These are phyloP conservation scores for Himantopus leucocephalus DNA, from an alignment of 2,113 vertebrate genomes.

Conservation along the genomic window DNA sequence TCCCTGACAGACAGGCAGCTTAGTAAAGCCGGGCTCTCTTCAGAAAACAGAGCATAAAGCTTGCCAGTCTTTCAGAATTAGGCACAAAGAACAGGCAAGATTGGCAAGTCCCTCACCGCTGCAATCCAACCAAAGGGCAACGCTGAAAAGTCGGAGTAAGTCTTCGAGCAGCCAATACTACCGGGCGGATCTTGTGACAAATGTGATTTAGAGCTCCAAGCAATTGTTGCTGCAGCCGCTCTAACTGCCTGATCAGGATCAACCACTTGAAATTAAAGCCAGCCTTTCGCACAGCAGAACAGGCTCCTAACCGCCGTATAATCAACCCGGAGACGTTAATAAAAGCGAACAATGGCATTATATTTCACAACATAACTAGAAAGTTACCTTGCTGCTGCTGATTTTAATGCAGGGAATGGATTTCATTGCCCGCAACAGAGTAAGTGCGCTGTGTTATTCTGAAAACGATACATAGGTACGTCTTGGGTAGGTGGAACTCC, in stretches of 20 bases:
- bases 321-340: not conserved
- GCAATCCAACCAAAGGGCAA: conserved; percentile 37
- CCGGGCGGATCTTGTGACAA: conserved; percentile 23
- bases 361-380: conserved; percentile 39
- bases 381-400: conserved; percentile 15
- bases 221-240: not conserved
- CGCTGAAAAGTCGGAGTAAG: not conserved
- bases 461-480: not conserved
- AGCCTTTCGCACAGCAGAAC: conserved; percentile 1
- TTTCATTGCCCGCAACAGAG: not conserved
- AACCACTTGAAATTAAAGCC: conserved; percentile 21
- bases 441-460: not conserved
- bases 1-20: conserved; percentile 77
- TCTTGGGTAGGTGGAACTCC: not conserved
- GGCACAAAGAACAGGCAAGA: conserved; percentile 55
- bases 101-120: conserved; percentile 24
- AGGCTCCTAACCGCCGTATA: not conserved
- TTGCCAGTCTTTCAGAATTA: conserved; percentile 66
- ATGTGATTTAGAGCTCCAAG: not conserved
- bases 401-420: conserved; percentile 6
- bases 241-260: conserved; percentile 26
- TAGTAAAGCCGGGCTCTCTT: conserved; percentile 67
- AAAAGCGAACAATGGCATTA: not conserved
- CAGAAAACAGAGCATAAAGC: conserved; percentile 62
- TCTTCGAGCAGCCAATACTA: conserved; percentile 21